Evolutionary conservation across 2,113 vertebrate species (phyloP), one percentile per base, ranked within the genome.

Genomic region (Pungitius pungitius): DNA sequence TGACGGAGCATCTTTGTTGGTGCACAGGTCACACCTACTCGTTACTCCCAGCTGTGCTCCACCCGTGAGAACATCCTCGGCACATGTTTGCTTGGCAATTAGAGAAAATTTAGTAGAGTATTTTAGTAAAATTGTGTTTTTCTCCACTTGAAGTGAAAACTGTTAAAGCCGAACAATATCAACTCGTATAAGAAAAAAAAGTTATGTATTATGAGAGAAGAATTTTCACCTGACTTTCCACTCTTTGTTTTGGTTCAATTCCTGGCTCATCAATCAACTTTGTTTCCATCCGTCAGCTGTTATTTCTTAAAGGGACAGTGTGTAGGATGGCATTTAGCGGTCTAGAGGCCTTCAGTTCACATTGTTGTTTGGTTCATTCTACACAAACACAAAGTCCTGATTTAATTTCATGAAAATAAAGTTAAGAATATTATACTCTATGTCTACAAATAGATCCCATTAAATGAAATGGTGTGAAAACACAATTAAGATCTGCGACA

Each of bases 21-120:
- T 35, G 55, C 64, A 58, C 81, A 72, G 56, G 85, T 88, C 83
- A 84, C 69, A 39, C 77, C 81, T 77, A 67, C 52, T 88, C 43
- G 51, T 40, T 60, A 81, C 64, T 33, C 77, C 63, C 14, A 49
- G 6, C 33, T 27, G 43, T 17, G 30, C 58, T 73, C 57, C 43
- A 86, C 24, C 62, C 27, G 0, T 6, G 12, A 35, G 3, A 66
- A 62, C 26, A 39, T 45, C 11, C n/a, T 63, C 30, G 43, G 0
- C 52, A 33, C 64, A 8, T 33, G 2, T 68, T 70, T 37, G 22
- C 35, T 22, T 0, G 7, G 47, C 27, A 58, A 27, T 24, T 12
- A 17, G 3, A 57, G 30, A 40, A 52, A 69, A 54, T 18, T n/a
- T n/a, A n/a, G n/a, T n/a, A n/a, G n/a, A n/a, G n/a, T n/a, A n/a